Conservation (phyloP, 2,888 invertebrate genomes). For the Lottia gigantea region DNA sequence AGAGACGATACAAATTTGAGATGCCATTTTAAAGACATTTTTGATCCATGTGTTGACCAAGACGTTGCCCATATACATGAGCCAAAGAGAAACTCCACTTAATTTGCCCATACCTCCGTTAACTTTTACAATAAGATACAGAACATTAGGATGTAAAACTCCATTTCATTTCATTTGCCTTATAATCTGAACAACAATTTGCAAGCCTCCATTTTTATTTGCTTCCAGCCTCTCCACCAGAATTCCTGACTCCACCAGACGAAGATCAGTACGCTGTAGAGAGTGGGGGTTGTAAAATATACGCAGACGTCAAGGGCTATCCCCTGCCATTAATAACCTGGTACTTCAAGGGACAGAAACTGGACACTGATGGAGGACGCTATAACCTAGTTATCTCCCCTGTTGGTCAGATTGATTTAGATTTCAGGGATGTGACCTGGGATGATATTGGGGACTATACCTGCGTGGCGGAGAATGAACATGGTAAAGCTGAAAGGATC, state of each 20-base stretch:
- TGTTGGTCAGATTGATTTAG: conserved; percentile 71
- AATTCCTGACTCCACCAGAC: conserved; percentile 73
- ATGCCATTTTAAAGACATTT: too few relatives aligned
- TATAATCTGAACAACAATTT: background rate
- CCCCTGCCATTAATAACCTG: conserved; percentile 94
- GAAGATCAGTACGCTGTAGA: conserved; percentile 92
- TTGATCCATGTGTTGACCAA: too few relatives aligned
- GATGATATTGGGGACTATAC: conserved; percentile 94
- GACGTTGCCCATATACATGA: too few relatives aligned
- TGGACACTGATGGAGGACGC: conserved; percentile 75
- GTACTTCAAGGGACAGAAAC: conserved; percentile 82
- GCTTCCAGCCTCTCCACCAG: conserved; percentile 44
- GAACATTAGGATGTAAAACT: too few relatives aligned
- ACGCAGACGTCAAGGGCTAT: conserved; percentile 95
- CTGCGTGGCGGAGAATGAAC: conserved; percentile 92
- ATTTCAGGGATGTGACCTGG: conserved; percentile 69
- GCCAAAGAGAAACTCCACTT: too few relatives aligned
- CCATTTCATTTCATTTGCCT: too few relatives aligned
- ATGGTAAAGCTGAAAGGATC: conserved; percentile 90
- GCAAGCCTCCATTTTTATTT: background rate
- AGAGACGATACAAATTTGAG: too few relatives aligned
- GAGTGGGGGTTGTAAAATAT: conserved; percentile 87
- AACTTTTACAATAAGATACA: too few relatives aligned
- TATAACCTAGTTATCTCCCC: conserved; percentile 89
- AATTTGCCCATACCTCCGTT: too few relatives aligned